Evolutionary conservation across 1,140 invertebrate genomes (phyloP), one percentile per base, ranked within the genome.

Genomic region (Pentalonia nigronervosa): DNA sequence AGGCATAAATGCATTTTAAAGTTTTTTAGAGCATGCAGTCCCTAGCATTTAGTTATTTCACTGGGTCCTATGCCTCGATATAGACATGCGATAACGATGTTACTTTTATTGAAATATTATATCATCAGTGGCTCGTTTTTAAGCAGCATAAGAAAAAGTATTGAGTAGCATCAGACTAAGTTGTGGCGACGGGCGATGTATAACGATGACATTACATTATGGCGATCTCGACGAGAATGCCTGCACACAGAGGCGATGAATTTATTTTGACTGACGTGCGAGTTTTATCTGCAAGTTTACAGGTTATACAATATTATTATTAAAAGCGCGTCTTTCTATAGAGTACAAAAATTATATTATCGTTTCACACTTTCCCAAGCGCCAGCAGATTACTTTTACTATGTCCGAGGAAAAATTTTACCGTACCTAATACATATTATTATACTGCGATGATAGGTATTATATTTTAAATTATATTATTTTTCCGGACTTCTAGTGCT

Each of bases 241-340:
- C 34, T 41, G 36, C n/a, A 30, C 60, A 83, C 34, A 34, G 34
- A 36, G 76, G 2, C 7, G 34, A 83, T 34, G 34, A 21, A 47
- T 86, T 86, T 86, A 47, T 86, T 86, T 86, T 86, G 41, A 86
- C 30, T 45, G 84, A 84, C 41, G 84, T 86, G 14, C 83, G 23
- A 41, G 84, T 86, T 45, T 86, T 47, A 86, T 86, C 84, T 86
- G 6, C 25, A n/a, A 25, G 11, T 25, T 23, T 30, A 41, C 41
- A 86, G 84, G 25, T 47, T 47, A 4, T 25, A 30, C 21, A 83
- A 8, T 83, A n/a, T n/a, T 53, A 67, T n/a, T 76, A 76, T n/a
- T 76, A 76, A 76, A 34, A 76, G n/a, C 30, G 14, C 6, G 4
- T 4, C 60, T 4, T n/a, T 14, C 30, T n/a, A 76, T n/a, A n/a